Conservation (phyloP, 2,888 invertebrate genomes). For the Charanyca ferruginea region DNA sequence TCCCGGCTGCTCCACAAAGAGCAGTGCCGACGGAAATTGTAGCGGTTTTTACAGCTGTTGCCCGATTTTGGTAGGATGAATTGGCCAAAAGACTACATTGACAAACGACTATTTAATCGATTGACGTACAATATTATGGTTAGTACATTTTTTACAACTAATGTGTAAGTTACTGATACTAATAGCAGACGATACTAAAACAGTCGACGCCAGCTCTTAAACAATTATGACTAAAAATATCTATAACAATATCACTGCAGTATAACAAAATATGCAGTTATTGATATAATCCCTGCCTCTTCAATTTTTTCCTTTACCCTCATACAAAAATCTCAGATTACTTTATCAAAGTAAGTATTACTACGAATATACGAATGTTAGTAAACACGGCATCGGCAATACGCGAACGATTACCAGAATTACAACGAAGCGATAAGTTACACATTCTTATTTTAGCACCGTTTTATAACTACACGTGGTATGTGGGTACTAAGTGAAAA, state of each 20-base stretch:
- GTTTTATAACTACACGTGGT: constrained; percentile 22
- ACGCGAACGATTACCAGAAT: constrained; percentile 13
- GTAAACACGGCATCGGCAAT: constrained; percentile 33
- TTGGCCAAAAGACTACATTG: background rate
- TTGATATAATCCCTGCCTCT: background rate
- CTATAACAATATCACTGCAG: background rate
- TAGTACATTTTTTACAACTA: background rate
- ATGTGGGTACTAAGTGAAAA: background rate
- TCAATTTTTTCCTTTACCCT: background rate
- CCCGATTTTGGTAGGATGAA: constrained; percentile 14
- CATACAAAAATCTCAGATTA: constrained; percentile 5
- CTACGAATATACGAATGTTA: constrained; percentile 23
- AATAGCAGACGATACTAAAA: background rate
- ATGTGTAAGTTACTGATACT: background rate
- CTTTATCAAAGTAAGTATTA: constrained; percentile 1
- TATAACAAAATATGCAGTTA: background rate
- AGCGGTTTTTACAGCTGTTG: constrained; percentile 18
- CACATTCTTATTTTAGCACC: constrained; percentile 20
- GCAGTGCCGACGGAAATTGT: constrained; percentile 29
- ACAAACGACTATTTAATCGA: background rate
- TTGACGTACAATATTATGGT: background rate
- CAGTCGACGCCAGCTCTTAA: background rate
- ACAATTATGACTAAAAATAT: background rate
- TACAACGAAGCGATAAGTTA: constrained; percentile 40
- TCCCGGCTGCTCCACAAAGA: constrained; percentile 30